These are phyloP conservation scores for Rhopilema esculentum DNA, from an alignment of 30 jellyfish, hydroid and myxozoan species.

Conservation along the genomic window DNA sequence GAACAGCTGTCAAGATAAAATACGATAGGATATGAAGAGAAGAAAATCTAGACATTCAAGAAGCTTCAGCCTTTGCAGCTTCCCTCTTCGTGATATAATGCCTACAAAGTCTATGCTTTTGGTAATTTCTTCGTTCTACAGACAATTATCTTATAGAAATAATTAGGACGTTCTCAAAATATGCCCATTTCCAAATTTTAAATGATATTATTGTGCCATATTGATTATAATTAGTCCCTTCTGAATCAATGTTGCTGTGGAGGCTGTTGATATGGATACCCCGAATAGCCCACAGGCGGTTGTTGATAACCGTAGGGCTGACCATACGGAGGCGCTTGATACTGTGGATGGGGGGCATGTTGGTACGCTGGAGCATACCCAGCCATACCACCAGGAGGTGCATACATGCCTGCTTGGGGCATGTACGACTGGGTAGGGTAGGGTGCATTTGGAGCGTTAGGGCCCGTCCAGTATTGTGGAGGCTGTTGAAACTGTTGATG, in stretches of 20 bases:
- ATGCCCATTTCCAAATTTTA: background rate
- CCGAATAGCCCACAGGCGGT: conserved; percentile 89
- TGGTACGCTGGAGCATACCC: conserved; percentile 61
- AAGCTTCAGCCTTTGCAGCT: too few species aligned
- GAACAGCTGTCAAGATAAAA: too few species aligned
- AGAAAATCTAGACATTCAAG: background rate
- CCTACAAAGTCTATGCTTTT: too few species aligned
- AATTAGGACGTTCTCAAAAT: background rate
- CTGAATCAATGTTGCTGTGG: conserved; percentile 73
- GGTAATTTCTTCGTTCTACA: too few species aligned
- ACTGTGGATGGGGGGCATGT: conserved; percentile 52
- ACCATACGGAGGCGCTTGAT: conserved; percentile 50
- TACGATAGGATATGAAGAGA: too few species aligned
- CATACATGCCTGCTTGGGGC: conserved; percentile 97
- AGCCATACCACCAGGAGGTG: conserved; percentile 97
- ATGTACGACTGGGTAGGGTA: conserved; percentile 89
- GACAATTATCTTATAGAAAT: background rate
- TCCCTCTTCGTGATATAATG: too few species aligned
- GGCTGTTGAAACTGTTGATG: conserved; percentile 62
- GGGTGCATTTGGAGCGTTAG: conserved; percentile 76
- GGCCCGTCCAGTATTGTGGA: conserved; percentile 45
- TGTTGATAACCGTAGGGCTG: conserved; percentile 77
- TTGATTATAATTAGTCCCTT: background rate
- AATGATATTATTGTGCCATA: background rate
- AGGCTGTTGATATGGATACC: conserved; percentile 86